phyloP scores from a whole-genome alignment of 2,888 invertebrate species.

The Papilio gigon region DNA sequence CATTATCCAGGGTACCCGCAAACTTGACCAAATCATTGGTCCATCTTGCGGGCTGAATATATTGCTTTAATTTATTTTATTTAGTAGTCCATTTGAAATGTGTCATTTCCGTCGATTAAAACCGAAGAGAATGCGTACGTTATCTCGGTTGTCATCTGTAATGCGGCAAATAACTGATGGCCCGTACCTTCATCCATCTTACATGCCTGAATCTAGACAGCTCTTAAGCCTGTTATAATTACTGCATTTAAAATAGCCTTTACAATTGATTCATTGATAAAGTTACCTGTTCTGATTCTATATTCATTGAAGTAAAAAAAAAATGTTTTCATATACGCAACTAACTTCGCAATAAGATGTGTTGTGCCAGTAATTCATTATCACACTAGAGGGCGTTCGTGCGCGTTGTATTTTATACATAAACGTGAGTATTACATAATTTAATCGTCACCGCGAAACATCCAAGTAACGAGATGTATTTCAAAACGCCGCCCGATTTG shows the following conservation, averaged over 20 bases:
- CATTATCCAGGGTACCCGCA: too few relatives aligned
- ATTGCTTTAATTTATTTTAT: too few relatives aligned
- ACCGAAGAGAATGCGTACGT: conserved; percentile 5
- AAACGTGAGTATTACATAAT: conserved; percentile 44
- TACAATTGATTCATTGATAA: conserved; percentile 19
- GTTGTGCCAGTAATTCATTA: too few relatives aligned
- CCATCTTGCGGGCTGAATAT: too few relatives aligned
- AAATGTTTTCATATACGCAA: too few relatives aligned
- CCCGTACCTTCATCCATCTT: conserved; percentile 30
- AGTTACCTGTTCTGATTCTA: neutral
- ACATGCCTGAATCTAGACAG: conserved; percentile 26
- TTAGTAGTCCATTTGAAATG: too few relatives aligned
- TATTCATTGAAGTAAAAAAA: neutral
- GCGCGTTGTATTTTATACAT: conserved; percentile 35
- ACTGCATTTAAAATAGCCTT: conserved; percentile 22
- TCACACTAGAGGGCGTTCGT: conserved; percentile 19
- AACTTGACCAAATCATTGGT: too few relatives aligned
- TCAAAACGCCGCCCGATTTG: conserved; percentile 51
- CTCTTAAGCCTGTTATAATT: conserved; percentile 30
- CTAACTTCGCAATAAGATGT: too few relatives aligned
- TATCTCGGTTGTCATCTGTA: conserved; percentile 35
- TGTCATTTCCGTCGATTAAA: conserved; percentile 4
- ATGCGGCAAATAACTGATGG: conserved; percentile 21
- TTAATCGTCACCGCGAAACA: conserved; percentile 50
- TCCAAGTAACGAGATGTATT: conserved; percentile 52